Base-by-base conservation (phyloP, 2,888 invertebrate species). In the Aspidiotus rigidus region DNA sequence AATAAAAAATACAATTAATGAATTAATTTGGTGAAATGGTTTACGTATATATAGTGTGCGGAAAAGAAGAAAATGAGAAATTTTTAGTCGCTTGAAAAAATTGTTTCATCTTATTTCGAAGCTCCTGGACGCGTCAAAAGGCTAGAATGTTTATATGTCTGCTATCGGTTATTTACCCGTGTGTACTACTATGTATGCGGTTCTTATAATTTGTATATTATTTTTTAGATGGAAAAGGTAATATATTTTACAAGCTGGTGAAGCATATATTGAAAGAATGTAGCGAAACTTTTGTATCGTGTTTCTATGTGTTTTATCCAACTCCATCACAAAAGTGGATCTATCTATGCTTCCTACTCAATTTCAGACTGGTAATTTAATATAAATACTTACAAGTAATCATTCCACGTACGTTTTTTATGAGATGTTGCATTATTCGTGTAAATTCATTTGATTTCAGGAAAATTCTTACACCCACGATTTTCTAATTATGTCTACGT, bases 301-400 rank as follows among this genome's bases (percentile, higher is more conserved):
- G 96, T 76, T 97, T 94, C 76, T 93, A 96, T 78, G 93, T 93
- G 0, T 97, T 98, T 80, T 96, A 93, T 79, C 96, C 97, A 0
- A 95, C 94, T 0, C 90, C 92, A 0, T 87, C 87, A 67, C 80
- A 96, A 64, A 96, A 96, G 77, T 96, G 96, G 95, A 88, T 88
- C 73, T 90, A 91, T 75, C 80, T 97, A 0, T 93, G 94, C 49
- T 66, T 59, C n/a, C 59, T 66, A 44, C 77, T 90, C 91, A 75
- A 78, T 92, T 71, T 59, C 56, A 56, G 49, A 39, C 59, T 44
- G 59, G 66, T 66, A 28, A 8, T 49, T 66, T 15, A 8, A 10
- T 16, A 7, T 15, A 42, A 62, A 15, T 42, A n/a, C n/a, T 57
- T 7, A 5, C 7, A 10, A 61, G n/a, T n/a, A n/a, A 15, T 11